phyloP scores from a whole-genome alignment of 1,140 invertebrate genomes.

The Papilio machaon region DNA sequence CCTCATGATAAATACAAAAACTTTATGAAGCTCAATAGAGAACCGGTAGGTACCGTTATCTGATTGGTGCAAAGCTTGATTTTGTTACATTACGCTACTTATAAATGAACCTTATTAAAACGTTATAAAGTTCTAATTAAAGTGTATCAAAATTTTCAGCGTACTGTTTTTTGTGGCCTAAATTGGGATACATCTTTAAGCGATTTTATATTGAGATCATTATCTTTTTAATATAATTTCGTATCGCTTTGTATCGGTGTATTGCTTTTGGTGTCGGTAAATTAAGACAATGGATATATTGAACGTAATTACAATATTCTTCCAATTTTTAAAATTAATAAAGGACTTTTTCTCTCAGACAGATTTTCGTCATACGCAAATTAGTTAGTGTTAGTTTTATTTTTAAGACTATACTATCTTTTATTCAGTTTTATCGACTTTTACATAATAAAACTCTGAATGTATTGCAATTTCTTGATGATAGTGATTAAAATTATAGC shows the following conservation, averaged over 20 bases:
- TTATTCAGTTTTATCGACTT: background rate
- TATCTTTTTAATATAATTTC: slow-evolving; percentile 30
- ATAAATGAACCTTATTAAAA: background rate
- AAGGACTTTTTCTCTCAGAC: background rate
- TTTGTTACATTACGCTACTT: background rate
- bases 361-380: background rate
- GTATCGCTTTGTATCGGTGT: background rate
- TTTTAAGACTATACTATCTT: background rate
- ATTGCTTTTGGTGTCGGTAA: slow-evolving; percentile 15
- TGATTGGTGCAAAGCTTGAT: slow-evolving; percentile 15
- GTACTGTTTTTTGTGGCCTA: slow-evolving; percentile 11
- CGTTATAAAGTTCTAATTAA: background rate
- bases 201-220: slow-evolving; percentile 10
- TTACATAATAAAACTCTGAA: background rate
- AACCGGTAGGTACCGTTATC: slow-evolving; percentile 28
- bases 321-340: background rate
- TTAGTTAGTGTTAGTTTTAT: background rate
- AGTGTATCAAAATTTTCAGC: background rate
- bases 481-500: no score
- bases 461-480: no score
- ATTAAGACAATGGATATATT: background rate
- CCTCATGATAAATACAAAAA: slow-evolving; percentile 30
- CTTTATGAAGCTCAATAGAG: slow-evolving; percentile 10
- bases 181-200: slow-evolving; percentile 25
- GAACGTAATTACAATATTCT: slow-evolving; percentile 2